Conservation (phyloP, 2,113 vertebrate genomes). For the Ia io region DNA sequence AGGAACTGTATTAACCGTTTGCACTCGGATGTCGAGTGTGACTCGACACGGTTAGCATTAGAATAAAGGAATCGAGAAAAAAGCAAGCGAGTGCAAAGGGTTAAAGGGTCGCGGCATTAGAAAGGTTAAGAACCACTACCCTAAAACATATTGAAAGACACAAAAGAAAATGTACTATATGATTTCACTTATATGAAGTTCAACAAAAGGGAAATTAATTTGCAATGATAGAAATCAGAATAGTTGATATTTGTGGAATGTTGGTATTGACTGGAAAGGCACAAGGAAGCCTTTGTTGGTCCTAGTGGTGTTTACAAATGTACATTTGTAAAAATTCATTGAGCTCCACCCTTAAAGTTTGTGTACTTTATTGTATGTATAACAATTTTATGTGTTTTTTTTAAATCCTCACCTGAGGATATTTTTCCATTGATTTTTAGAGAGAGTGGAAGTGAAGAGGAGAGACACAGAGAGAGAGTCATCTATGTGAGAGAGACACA, state of each 20-base stretch:
- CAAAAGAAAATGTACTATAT: background rate
- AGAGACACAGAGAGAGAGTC: too few species aligned
- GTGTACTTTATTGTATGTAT: background rate
- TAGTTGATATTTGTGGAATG: background rate
- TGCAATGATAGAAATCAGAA: background rate
- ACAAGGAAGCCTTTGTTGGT: background rate
- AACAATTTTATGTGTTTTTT: background rate
- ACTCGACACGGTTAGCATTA: too few species aligned
- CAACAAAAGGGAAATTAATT: background rate
- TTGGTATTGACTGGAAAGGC: background rate
- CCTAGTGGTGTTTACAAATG: background rate
- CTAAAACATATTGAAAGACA: background rate
- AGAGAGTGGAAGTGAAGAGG: too few species aligned
- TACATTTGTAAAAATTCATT: background rate
- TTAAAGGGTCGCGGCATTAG: too few species aligned
- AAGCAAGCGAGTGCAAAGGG: too few species aligned
- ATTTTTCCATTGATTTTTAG: too few species aligned
- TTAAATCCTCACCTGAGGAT: too few species aligned
- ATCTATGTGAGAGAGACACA: too few species aligned
- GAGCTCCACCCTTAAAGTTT: background rate
- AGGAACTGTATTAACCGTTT: too few species aligned
- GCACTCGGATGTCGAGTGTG: too few species aligned
- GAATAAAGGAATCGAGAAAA: too few species aligned
- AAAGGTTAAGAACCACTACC: too few species aligned
- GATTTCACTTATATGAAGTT: background rate